Evolutionary conservation across 2,888 invertebrate genomes (phyloP), one percentile per base, ranked within the genome.

Genomic region (Pterobdella sp.): DNA sequence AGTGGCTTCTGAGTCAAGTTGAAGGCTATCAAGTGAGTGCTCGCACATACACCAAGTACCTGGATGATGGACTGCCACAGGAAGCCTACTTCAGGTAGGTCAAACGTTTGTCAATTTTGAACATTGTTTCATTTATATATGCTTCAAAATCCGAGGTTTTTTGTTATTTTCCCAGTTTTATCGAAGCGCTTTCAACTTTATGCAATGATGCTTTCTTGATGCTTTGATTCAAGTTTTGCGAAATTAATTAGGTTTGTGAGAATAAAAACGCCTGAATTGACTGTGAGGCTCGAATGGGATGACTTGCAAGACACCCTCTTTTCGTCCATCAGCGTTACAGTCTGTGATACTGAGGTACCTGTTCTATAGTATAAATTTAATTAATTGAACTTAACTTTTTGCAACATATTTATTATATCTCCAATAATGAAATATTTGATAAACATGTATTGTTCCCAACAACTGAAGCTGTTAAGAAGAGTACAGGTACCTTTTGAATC

Each of bases 31-130:
- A 35, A 10, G 35, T 68, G 36, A 18, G n/a, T 29, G 68, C n/a
- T 22, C 35, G 29, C 4, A 29, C 68, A 3, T 68, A 37, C 26
- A 68, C 7, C 22, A 35, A 4, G 42, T 68, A 35, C 14, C 10
- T 14, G 2, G 68, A 68, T 18, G 42, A 42, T 42, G 68, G 37
- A 3, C 7, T n/a, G 26, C 3, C 4, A 14, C 68, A 68, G 26
- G 68, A 68, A 37, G 4, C 68, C 7, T 68, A 36, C 42, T 68
- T 68, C n/a, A 65, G 65, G 65, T 65, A 14, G 65, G 4, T 10
- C 3, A 42, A 42, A 42, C 42, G 42, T 42, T 18, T 42, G 42
- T 14, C 18, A 42, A 42, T 42, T 42, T 42, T 42, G 18, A 42
- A 14, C 7, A 42, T 42, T 42, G 42, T 42, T n/a, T n/a, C n/a